Evolutionary conservation across 1,140 invertebrate genomes (phyloP), one percentile per base, ranked within the genome.

Genomic region (Tachypleus tridentatus): DNA sequence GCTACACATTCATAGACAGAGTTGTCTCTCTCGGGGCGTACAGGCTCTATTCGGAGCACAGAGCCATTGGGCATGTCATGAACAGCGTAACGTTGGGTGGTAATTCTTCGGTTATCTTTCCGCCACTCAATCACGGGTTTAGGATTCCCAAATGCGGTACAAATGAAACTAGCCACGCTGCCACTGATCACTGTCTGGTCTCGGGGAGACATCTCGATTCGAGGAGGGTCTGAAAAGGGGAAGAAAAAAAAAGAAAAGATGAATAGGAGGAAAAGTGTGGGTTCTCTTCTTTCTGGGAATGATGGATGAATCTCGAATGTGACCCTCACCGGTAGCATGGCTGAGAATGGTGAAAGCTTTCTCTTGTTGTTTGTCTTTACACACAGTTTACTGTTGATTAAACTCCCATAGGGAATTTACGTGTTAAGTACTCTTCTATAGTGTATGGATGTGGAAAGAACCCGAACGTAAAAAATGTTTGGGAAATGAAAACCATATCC

Each of bases 1-100:
- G 94, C 95, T 60, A 96, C 84, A 77, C 96, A 98, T 76, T 97
- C 94, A 79, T 96, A 98, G 3, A 83, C 85, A 51, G 89, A 87
- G 75, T 94, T 90, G 76, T 97, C 92, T 62, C 91, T 83, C 10
- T 79, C 80, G 11, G 84, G 79, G 66, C 87, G 84, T 8, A 94
- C 91, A 0, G 92, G 91, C 73, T 97, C 93, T 70, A 98, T 97
- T 67, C 95, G 81, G 49, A 98, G 82, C 68, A 96, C 83, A 47
- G 91, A 88, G 57, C 87, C 85, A 62, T 90, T 89, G 4, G 80
- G 77, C 67, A 79, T 74, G 10, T 76, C 74, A 57, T 78, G 73
- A 7, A 74, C 74, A 5, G 77, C 74, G 69, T 76, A 80, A 52
- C 81, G 70, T 64, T 75, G 67, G 51, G 74, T 69, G 56, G 71